Base-by-base conservation (phyloP, 2,888 invertebrate genomes). In the Ochlodes sylvanus region DNA sequence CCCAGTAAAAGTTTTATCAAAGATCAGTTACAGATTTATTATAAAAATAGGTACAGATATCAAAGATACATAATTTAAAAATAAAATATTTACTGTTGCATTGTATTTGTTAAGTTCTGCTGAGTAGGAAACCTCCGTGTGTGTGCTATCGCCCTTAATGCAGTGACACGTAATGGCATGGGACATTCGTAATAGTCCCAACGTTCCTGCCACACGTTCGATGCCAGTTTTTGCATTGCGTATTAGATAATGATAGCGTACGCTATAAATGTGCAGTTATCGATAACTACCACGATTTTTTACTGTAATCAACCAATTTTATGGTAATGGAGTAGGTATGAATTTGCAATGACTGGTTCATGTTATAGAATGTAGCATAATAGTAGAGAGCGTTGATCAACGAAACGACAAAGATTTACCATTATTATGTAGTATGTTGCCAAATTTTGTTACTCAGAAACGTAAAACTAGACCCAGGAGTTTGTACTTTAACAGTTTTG, bases 171-270 rank as follows among this genome's bases (percentile, higher is more conserved):
- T 60, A 60, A 60, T 60, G 27, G 27, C 27, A 27, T 17, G 44
- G 44, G 42, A 27, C 58, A 27, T 14, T 44, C 52, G 52, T 52
- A 61, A 61, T 50, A 61, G 52, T 52, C n/a, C 7, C 50, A 50
- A 52, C 52, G 17, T 52, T 62, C 38, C 62, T n/a, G 62, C 62
- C 50, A 62, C 62, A 52, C 52, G 62, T 62, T 52, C 50, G 62
- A 62, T 52, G 34, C 52, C 34, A 62, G 38, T 62, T 62, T 62
- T 62, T 34, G 38, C 50, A 62, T 52, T 52, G 52, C 62, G 34
- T 52, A 62, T 62, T 62, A 62, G 62, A 52, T 62, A 62, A 52
- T 62, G 62, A 62, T 52, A 42, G n/a, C 27, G 58, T 27, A 44
- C 41, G 19, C 12, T 50, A 6, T 2, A 47, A 50, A 50, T 19